phyloP scores from a whole-genome alignment of 2,888 invertebrate genomes.

The Meandrusa payeni region DNA sequence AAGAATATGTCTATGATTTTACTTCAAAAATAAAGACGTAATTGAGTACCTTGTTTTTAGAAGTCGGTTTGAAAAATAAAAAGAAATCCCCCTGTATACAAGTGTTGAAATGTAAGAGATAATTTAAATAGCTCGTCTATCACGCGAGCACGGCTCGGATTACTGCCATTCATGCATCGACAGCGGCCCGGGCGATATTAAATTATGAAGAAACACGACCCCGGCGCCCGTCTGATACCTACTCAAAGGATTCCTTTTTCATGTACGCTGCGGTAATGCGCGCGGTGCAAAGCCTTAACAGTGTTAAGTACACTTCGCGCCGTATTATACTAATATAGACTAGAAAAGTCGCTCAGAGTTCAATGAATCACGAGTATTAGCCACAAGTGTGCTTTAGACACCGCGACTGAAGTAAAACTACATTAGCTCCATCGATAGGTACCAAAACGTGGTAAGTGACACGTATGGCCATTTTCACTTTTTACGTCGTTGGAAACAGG shows the following conservation, averaged over 20 bases:
- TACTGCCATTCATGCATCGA: constrained; percentile 45
- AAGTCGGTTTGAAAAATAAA: too few relatives aligned
- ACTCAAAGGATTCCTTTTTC: constrained; percentile 21
- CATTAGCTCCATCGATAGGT: too few relatives aligned
- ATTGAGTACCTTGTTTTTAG: too few relatives aligned
- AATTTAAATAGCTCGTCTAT: constrained; percentile 28
- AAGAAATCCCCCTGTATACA: background rate
- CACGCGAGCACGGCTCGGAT: constrained; percentile 36
- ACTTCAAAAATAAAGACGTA: too few relatives aligned
- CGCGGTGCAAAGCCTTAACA: constrained; percentile 18
- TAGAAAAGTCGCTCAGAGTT: too few relatives aligned
- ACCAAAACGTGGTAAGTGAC: too few relatives aligned
- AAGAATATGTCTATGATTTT: too few relatives aligned
- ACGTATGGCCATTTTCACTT: too few relatives aligned
- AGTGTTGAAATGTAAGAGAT: constrained; percentile 1
- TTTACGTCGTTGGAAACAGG: too few relatives aligned
- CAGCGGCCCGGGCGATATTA: constrained; percentile 37
- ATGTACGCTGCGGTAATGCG: constrained; percentile 7
- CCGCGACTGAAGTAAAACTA: too few relatives aligned
- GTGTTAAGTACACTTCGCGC: constrained; percentile 1
- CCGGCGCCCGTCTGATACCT: constrained; percentile 40
- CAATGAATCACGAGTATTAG: too few relatives aligned
- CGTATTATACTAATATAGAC: background rate
- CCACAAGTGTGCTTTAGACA: too few relatives aligned
- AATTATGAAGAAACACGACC: constrained; percentile 45